Conservation (phyloP, 2,888 invertebrate species). For the Serrognathus titanus region DNA sequence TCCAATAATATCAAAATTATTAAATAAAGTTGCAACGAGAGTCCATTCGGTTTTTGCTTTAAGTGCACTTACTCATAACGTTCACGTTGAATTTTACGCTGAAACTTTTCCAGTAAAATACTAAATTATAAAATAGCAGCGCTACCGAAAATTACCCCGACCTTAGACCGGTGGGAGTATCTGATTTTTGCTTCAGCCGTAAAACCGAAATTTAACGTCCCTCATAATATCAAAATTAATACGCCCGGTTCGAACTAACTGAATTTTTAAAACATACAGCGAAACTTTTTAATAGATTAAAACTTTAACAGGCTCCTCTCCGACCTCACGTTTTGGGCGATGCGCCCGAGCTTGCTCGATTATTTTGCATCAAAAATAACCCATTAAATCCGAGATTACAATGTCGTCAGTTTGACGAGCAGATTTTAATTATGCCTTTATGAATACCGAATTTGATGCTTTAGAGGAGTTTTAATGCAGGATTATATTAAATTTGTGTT, state of each 20-base stretch:
- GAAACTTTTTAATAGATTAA: constrained; percentile 3
- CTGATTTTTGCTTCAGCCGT: background rate
- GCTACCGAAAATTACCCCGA: background rate
- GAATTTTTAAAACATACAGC: constrained; percentile 4
- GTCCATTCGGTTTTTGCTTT: background rate
- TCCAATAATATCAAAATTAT: too few relatives aligned
- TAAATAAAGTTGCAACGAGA: too few relatives aligned
- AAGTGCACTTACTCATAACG: background rate
- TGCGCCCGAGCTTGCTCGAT: too few relatives aligned
- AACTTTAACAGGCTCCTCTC: constrained; percentile 1
- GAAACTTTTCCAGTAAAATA: background rate
- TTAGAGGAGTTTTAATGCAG: too few relatives aligned
- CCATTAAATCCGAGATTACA: too few relatives aligned
- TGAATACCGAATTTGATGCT: too few relatives aligned
- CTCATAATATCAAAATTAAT: constrained; percentile 2
- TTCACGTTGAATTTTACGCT: background rate
- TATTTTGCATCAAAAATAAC: too few relatives aligned
- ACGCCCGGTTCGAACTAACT: background rate
- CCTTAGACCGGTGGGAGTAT: too few relatives aligned
- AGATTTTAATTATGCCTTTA: too few relatives aligned
- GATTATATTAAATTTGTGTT: too few relatives aligned
- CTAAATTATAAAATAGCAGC: background rate
- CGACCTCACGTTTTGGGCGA: background rate
- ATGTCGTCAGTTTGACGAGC: too few relatives aligned
- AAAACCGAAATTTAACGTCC: background rate